These are phyloP conservation scores for Pandemis corylana DNA, from an alignment of 2,888 invertebrate genomes.

Conservation along the genomic window DNA sequence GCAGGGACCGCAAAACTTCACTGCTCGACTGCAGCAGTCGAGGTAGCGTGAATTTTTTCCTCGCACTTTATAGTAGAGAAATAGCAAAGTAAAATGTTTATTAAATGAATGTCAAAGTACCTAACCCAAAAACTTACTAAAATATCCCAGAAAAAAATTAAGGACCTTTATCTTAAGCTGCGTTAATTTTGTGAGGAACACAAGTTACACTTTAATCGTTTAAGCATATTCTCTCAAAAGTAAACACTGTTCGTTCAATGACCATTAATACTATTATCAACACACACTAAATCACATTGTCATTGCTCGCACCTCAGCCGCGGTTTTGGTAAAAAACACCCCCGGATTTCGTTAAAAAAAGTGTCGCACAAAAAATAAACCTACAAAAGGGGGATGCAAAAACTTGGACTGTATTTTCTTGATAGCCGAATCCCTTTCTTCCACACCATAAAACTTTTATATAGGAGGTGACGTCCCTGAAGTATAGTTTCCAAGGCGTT, in stretches of 20 bases:
- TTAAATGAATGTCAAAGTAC: too few relatives aligned
- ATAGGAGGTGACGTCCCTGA: slow-evolving; percentile 72
- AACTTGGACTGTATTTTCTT: slow-evolving; percentile 72
- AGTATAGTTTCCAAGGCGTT: slow-evolving; percentile 72
- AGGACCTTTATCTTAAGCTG: too few relatives aligned
- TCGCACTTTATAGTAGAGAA: too few relatives aligned
- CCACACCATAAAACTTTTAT: slow-evolving; percentile 80
- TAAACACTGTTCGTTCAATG: neutral
- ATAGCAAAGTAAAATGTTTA: too few relatives aligned
- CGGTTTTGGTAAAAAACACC: neutral
- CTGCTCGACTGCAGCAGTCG: too few relatives aligned
- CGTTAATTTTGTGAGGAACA: too few relatives aligned
- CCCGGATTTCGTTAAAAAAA: slow-evolving; percentile 11
- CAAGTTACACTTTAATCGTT: too few relatives aligned
- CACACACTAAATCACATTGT: neutral
- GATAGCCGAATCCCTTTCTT: slow-evolving; percentile 78
- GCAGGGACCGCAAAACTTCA: too few relatives aligned
- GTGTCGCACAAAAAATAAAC: slow-evolving; percentile 53
- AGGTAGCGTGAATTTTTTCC: too few relatives aligned
- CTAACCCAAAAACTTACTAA: too few relatives aligned
- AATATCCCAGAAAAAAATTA: too few relatives aligned
- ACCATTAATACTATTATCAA: neutral
- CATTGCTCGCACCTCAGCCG: slow-evolving; percentile 3
- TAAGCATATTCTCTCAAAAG: neutral
- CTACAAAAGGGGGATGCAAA: slow-evolving; percentile 68